Evolutionary conservation across 2,888 invertebrate species (phyloP).

Genomic region (Nemapogon koenigi): DNA sequence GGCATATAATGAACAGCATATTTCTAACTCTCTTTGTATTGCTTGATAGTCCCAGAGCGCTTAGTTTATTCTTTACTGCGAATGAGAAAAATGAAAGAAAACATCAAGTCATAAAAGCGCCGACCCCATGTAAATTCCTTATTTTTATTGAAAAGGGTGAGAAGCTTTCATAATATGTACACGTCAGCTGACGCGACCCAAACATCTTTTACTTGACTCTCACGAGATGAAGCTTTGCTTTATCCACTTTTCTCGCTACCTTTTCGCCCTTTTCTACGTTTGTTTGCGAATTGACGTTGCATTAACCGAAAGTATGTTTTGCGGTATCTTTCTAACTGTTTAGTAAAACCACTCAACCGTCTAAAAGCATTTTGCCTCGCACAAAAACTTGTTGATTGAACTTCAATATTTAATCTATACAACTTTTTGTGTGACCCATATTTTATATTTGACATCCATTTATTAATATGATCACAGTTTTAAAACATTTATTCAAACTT

Average conservation of each 20-base stretch:
- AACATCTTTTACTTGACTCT: constrained; percentile 46
- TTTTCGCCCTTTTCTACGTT: constrained; percentile 27
- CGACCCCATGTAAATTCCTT: constrained; percentile 28
- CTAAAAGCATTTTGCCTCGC: no score
- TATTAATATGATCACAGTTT: no score
- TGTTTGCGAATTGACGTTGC: constrained; percentile 25
- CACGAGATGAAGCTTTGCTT: constrained; percentile 37
- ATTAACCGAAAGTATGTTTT: no score
- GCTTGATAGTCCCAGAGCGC: neutral
- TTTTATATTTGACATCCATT: no score
- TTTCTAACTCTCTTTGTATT: neutral
- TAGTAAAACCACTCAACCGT: no score
- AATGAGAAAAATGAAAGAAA: constrained; percentile 1
- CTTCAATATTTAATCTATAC: no score
- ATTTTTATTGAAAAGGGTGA: constrained; percentile 23
- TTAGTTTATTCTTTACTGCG: constrained; percentile 3
- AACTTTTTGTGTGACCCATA: neutral
- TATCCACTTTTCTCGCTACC: constrained; percentile 39
- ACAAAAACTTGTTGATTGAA: no score
- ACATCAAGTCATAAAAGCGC: constrained; percentile 7
- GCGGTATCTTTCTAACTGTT: no score
- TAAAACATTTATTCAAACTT: no score
- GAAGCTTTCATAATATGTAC: constrained; percentile 43
- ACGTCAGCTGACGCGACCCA: constrained; percentile 44
- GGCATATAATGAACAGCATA: constrained; percentile 5